Conservation (phyloP, 2,113 vertebrate genomes). For the Apistogramma diplotaenia region DNA sequence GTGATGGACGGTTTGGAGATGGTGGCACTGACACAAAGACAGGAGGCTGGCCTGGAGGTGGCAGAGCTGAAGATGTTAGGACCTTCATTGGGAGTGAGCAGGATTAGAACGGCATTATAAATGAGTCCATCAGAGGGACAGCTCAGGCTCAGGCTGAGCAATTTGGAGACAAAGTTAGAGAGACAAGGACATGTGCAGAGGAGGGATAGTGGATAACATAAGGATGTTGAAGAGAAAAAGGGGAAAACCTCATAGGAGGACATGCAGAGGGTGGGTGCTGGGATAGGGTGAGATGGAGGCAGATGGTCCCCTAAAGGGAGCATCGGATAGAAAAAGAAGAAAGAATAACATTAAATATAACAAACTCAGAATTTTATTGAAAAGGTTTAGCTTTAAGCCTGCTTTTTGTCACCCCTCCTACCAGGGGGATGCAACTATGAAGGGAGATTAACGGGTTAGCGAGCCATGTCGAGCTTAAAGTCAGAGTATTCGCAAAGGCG, state of each 20-base stretch:
- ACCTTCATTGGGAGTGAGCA: neutral
- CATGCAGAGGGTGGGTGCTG: neutral
- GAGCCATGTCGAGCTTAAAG: neutral
- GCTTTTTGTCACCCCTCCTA: neutral
- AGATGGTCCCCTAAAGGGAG: accelerated
- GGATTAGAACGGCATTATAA: neutral
- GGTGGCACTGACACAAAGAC: no score
- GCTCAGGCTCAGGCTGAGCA: neutral
- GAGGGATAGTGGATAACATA: neutral
- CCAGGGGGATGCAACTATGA: neutral
- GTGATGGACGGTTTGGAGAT: neutral
- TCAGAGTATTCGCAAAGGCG: neutral
- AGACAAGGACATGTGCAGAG: neutral
- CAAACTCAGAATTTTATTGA: accelerated
- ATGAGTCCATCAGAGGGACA: neutral
- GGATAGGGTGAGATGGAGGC: neutral
- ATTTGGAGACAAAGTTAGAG: no score
- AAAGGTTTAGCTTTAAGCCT: no score
- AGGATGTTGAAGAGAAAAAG: neutral
- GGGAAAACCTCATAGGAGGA: neutral
- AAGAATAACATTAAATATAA: neutral
- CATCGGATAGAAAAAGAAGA: neutral
- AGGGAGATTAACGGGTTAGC: neutral
- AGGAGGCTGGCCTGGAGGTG: no score
- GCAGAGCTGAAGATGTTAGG: no score